A percentile compares a stretch with the other conserved stretches of the same genome.
These are phyloP conservation scores for Diplolepis rosae DNA, from an alignment of 2,888 invertebrate species.

Conservation along the genomic window DNA sequence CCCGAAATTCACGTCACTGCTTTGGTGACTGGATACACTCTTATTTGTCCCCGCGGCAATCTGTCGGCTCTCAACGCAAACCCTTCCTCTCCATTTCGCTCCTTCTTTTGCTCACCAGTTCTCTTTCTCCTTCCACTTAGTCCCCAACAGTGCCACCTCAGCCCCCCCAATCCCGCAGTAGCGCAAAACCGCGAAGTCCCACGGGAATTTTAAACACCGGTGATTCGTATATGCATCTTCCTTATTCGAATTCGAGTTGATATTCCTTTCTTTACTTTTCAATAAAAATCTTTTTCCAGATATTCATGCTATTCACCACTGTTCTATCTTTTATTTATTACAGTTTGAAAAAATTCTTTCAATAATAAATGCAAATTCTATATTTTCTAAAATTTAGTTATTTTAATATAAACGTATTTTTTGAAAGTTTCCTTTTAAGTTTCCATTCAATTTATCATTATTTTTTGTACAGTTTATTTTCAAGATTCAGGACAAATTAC, in stretches of 20 bases:
- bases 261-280: not conserved
- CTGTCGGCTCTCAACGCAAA: slow-evolving; percentile 65
- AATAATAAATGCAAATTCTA: too few relatives aligned
- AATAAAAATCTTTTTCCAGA: not conserved
- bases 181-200: slow-evolving; percentile 30
- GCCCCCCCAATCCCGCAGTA: slow-evolving; percentile 2
- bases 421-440: too few relatives aligned
- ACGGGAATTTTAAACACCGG: slow-evolving; percentile 43
- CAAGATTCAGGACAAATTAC: too few relatives aligned
- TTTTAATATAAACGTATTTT: too few relatives aligned
- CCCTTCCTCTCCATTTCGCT: slow-evolving; percentile 52
- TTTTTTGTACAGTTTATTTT: too few relatives aligned
- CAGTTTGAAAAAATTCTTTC: too few relatives aligned
- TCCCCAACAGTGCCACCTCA: slow-evolving; percentile 39
- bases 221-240: slow-evolving; percentile 35
- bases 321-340: too few relatives aligned
- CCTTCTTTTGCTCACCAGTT: slow-evolving; percentile 33
- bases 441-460: too few relatives aligned
- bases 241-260: not conserved
- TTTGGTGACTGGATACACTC: slow-evolving; percentile 67
- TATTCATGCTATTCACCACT: not conserved
- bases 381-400: too few relatives aligned
- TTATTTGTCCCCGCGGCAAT: slow-evolving; percentile 69
- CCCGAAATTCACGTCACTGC: slow-evolving; percentile 68
- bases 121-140: slow-evolving; percentile 38